phyloP scores from a whole-genome alignment of 2,888 invertebrate species.

The Thymelicus acteon region DNA sequence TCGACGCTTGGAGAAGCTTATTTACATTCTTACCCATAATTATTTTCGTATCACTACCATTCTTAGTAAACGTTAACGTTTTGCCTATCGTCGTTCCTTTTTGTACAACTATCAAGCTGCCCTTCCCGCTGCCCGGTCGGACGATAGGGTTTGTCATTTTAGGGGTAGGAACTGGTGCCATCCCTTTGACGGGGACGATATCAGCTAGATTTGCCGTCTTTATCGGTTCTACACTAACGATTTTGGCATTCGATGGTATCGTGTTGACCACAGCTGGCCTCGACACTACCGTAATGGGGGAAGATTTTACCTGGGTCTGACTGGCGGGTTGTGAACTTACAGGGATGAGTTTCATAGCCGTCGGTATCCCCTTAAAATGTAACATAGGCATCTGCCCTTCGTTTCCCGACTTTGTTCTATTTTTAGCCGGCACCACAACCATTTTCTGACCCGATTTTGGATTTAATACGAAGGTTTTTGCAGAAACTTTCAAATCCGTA shows the following conservation, averaged over 20 bases:
- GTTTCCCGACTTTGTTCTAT: slow-evolving; percentile 65
- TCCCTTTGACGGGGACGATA: slow-evolving; percentile 75
- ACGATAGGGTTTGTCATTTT: slow-evolving; percentile 76
- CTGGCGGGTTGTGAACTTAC: slow-evolving; percentile 68
- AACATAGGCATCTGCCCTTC: slow-evolving; percentile 73
- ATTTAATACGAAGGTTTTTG: slow-evolving; percentile 78
- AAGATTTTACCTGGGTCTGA: slow-evolving; percentile 55
- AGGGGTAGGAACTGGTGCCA: slow-evolving; percentile 67
- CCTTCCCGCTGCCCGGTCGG: slow-evolving; percentile 77
- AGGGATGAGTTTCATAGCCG: slow-evolving; percentile 78
- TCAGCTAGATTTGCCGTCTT: slow-evolving; percentile 80
- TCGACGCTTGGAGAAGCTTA: slow-evolving; percentile 73
- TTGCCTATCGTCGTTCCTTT: slow-evolving; percentile 83
- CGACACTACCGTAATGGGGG: slow-evolving; percentile 65
- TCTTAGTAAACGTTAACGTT: slow-evolving; percentile 76
- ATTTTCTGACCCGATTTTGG: slow-evolving; percentile 81
- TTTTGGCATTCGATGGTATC: slow-evolving; percentile 61
- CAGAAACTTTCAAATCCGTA: slow-evolving; percentile 78
- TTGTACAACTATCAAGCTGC: slow-evolving; percentile 86
- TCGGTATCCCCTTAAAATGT: slow-evolving; percentile 77
- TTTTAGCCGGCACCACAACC: slow-evolving; percentile 79
- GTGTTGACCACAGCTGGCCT: slow-evolving; percentile 63
- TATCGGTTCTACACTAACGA: slow-evolving; percentile 58
- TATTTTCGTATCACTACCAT: slow-evolving; percentile 79
- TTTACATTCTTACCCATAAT: slow-evolving; percentile 82